A percentile compares a stretch with the other conserved stretches of the same genome.
Evolutionary conservation across 1,140 invertebrate genomes (phyloP).

Genomic region (Drosophila sucinea): DNA sequence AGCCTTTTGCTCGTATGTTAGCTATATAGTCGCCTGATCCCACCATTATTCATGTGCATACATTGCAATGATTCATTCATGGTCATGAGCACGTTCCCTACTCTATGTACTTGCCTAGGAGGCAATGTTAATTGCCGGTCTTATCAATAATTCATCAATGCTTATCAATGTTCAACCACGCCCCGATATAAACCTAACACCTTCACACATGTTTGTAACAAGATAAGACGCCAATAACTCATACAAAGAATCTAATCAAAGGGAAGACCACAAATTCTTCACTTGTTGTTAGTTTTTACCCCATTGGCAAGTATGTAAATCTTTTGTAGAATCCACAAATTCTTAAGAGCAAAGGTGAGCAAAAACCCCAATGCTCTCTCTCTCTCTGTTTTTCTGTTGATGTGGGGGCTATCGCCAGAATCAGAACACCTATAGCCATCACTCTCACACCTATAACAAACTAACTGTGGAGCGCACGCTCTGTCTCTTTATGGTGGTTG

Average conservation of each 20-base stretch:
- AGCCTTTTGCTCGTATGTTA: neutral
- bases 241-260: neutral
- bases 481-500: slow-evolving; percentile 21
- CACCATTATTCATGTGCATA: neutral
- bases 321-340: slow-evolving; percentile 10
- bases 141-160: slow-evolving; percentile 3
- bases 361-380: neutral
- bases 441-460: neutral
- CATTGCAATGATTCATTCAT: neutral
- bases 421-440: slow-evolving; percentile 7
- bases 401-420: slow-evolving; percentile 1
- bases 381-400: neutral
- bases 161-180: slow-evolving; percentile 4
- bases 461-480: slow-evolving; percentile 3
- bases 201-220: neutral
- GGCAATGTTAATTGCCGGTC: neutral
- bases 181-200: neutral
- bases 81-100: neutral
- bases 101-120: neutral
- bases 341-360: slow-evolving; percentile 6
- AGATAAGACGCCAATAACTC: neutral
- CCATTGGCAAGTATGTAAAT: neutral
- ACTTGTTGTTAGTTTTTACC: neutral
- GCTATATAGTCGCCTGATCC: neutral
- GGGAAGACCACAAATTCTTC: neutral